phyloP scores from a whole-genome alignment of 2,797 vertebrate species.

The Channallabes apus region DNA sequence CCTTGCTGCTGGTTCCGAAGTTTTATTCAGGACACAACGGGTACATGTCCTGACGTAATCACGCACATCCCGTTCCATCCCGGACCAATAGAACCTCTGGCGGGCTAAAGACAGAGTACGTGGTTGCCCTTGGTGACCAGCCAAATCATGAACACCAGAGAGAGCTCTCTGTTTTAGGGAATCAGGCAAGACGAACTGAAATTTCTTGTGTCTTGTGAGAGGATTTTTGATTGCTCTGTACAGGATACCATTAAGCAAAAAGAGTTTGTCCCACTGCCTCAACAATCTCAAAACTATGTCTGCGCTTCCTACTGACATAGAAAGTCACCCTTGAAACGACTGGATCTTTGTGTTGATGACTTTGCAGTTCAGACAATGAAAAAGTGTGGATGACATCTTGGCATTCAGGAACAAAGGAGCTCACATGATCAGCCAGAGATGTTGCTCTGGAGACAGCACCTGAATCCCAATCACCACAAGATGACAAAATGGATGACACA shows the following conservation, averaged over 20 bases:
- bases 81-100: no score
- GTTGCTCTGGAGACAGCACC: no score
- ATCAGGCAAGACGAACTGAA: neutral
- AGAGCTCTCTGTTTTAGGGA: slow-evolving; percentile 1
- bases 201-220: neutral
- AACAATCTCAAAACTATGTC: neutral
- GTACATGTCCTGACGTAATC: no score
- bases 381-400: slow-evolving; percentile 6
- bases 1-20: no score
- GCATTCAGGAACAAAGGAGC: neutral
- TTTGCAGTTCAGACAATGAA: slow-evolving; percentile 35
- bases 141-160: slow-evolving; percentile 38
- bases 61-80: no score
- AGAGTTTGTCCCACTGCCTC: neutral
- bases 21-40: no score
- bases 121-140: slow-evolving; percentile 27
- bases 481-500: neutral
- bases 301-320: slow-evolving; percentile 29
- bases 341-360: neutral
- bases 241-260: neutral
- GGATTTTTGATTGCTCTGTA: slow-evolving; percentile 13
- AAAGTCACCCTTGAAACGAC: neutral
- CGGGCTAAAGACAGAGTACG: no score
- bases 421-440: no score
- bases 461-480: no score